Base-by-base conservation (phyloP, 2,888 invertebrate species). In the Colostygia pectinataria region DNA sequence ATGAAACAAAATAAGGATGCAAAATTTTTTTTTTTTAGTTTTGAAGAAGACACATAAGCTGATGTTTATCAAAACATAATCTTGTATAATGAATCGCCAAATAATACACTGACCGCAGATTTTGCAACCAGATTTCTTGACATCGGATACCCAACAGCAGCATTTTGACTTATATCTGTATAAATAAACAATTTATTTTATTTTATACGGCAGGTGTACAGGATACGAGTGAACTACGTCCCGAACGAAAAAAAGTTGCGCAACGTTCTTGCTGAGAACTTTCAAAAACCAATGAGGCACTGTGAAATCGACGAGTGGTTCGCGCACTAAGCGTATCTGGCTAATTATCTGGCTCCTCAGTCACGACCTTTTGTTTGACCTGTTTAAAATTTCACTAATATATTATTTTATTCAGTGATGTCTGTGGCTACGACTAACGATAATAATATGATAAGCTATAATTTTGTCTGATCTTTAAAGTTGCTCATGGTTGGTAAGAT, bases 241-340 rank as follows among this genome's bases (percentile, higher is more conserved):
- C 66, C 41, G 51, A 65, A 64, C 61, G 59, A 62, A 59, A 61
- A 62, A 70, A 71, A 70, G 65, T 84, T 85, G 73, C 78, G 77
- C 73, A 79, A 75, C 59, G 55, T 45, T 68, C 60, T 57, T 64
- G 58, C 59, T 74, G 71, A 79, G 71, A 80, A 85, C 85, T 89
- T 88, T 88, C 85, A 83, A 86, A 85, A 81, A 74, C 74, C 75
- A 78, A 80, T 80, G 80, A 80, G 79, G 82, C 77, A 78, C 81
- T 80, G 74, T 81, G 83, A 84, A 84, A 85, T 83, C 77, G 68
- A 69, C 74, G 72, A 75, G 69, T 66, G 63, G 67, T 70, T 68
- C 64, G 62, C 65, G 58, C 66, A 69, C 69, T 72, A 73, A 59
- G 67, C 67, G 70, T 71, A 76, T 75, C 72, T 73, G 60, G 68